Evolutionary conservation across 2,797 vertebrate genomes (phyloP), one percentile per base, ranked within the genome.

Genomic region (Australoheros facetus): DNA sequence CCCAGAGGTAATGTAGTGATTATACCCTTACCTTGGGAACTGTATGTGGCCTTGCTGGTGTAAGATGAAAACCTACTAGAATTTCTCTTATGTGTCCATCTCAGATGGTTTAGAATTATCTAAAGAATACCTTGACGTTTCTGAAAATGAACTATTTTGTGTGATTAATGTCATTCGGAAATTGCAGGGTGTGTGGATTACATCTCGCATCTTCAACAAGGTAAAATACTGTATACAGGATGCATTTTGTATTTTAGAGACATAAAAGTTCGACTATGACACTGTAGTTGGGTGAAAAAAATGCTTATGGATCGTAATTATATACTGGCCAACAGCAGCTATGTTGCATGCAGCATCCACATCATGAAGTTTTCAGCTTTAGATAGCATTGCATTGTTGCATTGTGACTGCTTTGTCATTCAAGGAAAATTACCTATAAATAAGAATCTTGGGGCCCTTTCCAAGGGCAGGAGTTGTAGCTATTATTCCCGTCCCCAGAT

Each of bases 1-100:
- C 86, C 79, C 85, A 86, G 81, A 85, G 88, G 85, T 80, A 85
- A 88, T 91, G 83, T 83, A 85, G 84, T 79, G 74, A 82, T 91
- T 88, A 80, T 82, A 85, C 45, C 70, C 71, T 79, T 54, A 57
- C 85, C 71, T 54, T 71, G 75, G 81, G 75, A 87, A 77, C 79
- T 83, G 79, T 58, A 78, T 85, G 81, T 85, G 77, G 75, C 79
- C 82, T 82, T 66, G 54, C 59, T 55, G 56, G 76, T 79, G 87
- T 87, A 87, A 77, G 59, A 80, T 26, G 73, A 57, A 89, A 83
- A 88, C 72, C 77, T 56, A 19, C 72, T 39, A 39, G 32, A 86
- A 78, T 69, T 69, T 23, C 72, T 84, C 30, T 76, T 45, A 78
- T 75, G 57, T 69, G 79, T 88, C 72, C 14, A 45, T 88, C 53